A percentile compares a stretch with the other conserved stretches of the same genome.
These are phyloP conservation scores for Microcebus ravelobensis DNA, from an alignment of 2,113 vertebrate genomes.

Conservation along the genomic window DNA sequence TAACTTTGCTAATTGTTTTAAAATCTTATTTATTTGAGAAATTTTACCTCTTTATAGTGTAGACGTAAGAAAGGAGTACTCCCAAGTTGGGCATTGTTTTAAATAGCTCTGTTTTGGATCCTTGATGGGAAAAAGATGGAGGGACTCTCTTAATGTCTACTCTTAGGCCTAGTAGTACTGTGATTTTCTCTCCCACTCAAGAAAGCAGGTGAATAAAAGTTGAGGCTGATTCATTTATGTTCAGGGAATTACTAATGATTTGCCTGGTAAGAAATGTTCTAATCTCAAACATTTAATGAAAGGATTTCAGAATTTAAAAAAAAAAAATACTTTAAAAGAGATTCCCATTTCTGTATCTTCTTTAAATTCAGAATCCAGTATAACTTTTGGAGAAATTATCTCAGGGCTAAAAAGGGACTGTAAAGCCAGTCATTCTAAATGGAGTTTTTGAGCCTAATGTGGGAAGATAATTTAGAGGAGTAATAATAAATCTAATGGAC, in stretches of 20 bases:
- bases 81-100: not conserved
- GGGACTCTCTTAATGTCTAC: not conserved
- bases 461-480: not conserved
- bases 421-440: not conserved
- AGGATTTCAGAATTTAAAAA: not conserved
- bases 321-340: not conserved
- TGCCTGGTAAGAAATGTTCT: conserved; percentile 13
- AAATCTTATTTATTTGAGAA: not conserved
- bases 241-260: conserved; percentile 22
- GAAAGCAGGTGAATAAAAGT: conserved; percentile 1
- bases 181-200: not conserved
- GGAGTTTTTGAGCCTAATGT: not conserved
- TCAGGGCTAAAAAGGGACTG: not conserved
- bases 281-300: not conserved
- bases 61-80: conserved; percentile 4
- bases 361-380: conserved; percentile 42
- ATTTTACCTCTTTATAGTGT: not conserved
- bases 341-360: not conserved
- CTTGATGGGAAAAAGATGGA: not conserved
- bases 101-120: not conserved
- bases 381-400: not conserved
- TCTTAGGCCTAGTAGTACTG: not conserved
- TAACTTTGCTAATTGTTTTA: not conserved
- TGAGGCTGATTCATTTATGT: not conserved
- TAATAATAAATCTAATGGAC: not conserved